Conservation (phyloP, 2,888 invertebrate species). For the Vanessa cardui region DNA sequence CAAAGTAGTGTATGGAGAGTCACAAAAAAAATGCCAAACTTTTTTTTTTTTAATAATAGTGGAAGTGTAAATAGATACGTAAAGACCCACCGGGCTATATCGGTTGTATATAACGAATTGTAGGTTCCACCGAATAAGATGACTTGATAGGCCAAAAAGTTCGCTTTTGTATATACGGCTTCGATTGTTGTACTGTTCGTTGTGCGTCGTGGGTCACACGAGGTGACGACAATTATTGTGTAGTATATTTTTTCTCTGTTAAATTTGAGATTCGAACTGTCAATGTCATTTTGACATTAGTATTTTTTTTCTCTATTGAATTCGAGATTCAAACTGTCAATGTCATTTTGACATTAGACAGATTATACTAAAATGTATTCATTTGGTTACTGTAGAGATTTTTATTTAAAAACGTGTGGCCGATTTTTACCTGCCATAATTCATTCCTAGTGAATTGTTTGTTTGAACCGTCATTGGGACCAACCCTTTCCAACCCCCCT, state of each 20-base stretch:
- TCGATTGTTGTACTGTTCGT: conserved; percentile 36
- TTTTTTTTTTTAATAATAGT: conserved; percentile 42
- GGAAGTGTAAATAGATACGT: conserved; percentile 68
- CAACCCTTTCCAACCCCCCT: background rate
- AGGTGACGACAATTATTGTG: conserved; percentile 3
- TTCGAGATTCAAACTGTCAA: conserved; percentile 9
- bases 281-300: conserved; percentile 9
- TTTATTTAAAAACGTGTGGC: conserved; percentile 24
- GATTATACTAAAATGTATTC: conserved; percentile 4
- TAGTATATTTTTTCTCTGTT: background rate
- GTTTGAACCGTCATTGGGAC: conserved; percentile 1
- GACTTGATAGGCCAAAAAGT: conserved; percentile 71
- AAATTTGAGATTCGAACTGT: background rate
- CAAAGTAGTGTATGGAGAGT: conserved; percentile 54
- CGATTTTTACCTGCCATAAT: conserved; percentile 32
- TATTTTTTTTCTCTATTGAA: background rate
- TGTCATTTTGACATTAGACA: conserved; percentile 12
- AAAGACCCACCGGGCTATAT: conserved; percentile 75
- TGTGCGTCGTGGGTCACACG: conserved; percentile 38
- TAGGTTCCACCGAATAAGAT: conserved; percentile 65
- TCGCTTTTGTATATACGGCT: conserved; percentile 75
- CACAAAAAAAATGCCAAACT: conserved; percentile 81
- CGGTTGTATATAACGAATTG: conserved; percentile 55
- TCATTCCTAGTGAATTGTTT: conserved; percentile 46
- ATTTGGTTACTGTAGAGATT: background rate